Base-by-base conservation (phyloP, 1,140 invertebrate genomes). In the Heliconius hewitsoni region DNA sequence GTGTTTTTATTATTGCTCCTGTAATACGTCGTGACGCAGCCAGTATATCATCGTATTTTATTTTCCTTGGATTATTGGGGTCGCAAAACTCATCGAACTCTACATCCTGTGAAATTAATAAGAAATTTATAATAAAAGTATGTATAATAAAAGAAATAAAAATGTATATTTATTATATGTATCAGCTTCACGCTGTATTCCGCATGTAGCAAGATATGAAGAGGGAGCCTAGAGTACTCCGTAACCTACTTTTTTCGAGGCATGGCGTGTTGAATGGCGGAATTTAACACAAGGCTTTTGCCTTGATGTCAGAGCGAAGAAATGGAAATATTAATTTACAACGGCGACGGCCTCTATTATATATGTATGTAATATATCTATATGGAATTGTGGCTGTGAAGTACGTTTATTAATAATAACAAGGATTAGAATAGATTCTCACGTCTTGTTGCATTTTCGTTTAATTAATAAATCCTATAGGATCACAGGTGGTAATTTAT, bases 31-130 rank as follows among this genome's bases (percentile, higher is more conserved):
- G 81, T 8, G 88, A 85, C 8, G 91, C 91, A 11, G 90, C 87
- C 23, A 91, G 27, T n/a, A 93, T 82, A 76, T 90, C 91, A 16
- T 93, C 91, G 83, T 88, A 92, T 79, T 89, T 89, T 39, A 92
- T 89, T 82, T 86, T 90, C n/a, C 86, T 82, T 57, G 92, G 92
- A 77, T 91, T 93, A 42, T 85, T 79, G 1, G 91, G 91, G 73
- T 94, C 91, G 73, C 91, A 93, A 52, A 83, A 86, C 50, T 88
- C 87, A 71, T 92, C 90, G 71, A 79, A 90, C 34, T 90, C 88
- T 76, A 86, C 74, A 55, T 92, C 88, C 85, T 89, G 74, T 37
- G 11, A 30, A 11, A 27, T 66, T 66, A 23, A 60, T 11, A n/a
- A 60, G 8, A 8, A n/a, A 6, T 55, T 55, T 55, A 19, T 6